Evolutionary conservation across 2,113 vertebrate genomes (phyloP).

Genomic region (Theristicus caerulescens): DNA sequence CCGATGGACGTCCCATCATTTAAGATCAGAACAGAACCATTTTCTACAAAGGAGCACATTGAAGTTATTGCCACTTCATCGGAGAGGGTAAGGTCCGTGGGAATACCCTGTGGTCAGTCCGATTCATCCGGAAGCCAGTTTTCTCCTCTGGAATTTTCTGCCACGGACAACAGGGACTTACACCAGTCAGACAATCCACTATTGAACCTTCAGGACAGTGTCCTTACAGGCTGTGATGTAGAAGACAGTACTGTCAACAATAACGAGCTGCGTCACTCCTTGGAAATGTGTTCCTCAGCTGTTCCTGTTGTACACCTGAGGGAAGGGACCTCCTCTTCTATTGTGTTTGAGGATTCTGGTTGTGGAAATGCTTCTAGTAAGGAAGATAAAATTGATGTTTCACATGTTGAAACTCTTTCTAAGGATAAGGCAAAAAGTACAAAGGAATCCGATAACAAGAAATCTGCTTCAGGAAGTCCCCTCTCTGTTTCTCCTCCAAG

Average conservation of each 20-base stretch:
- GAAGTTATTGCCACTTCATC: constrained; percentile 71
- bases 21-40: constrained; percentile 86
- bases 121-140: constrained; percentile 75
- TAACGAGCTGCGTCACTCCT: constrained; percentile 73
- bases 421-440: constrained; percentile 37
- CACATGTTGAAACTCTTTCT: constrained; percentile 4
- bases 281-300: constrained; percentile 79
- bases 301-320: constrained; percentile 61
- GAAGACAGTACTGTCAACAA: constrained; percentile 77
- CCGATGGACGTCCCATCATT: constrained; percentile 89
- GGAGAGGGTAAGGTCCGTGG: constrained; percentile 15
- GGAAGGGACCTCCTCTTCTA: constrained; percentile 94
- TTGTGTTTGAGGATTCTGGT: constrained; percentile 96
- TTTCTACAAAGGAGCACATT: constrained; percentile 69
- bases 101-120: constrained; percentile 68
- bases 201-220: constrained; percentile 77
- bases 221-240: constrained; percentile 78
- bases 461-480: constrained; percentile 58
- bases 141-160: constrained; percentile 67
- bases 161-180: not conserved
- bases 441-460: constrained; percentile 44
- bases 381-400: constrained; percentile 47
- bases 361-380: constrained; percentile 82
- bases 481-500: constrained; percentile 81
- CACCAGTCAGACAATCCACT: constrained; percentile 41